Evolutionary conservation across 1,140 invertebrate genomes (phyloP), one percentile per base, ranked within the genome.

Genomic region (Heliconius eleuchia): DNA sequence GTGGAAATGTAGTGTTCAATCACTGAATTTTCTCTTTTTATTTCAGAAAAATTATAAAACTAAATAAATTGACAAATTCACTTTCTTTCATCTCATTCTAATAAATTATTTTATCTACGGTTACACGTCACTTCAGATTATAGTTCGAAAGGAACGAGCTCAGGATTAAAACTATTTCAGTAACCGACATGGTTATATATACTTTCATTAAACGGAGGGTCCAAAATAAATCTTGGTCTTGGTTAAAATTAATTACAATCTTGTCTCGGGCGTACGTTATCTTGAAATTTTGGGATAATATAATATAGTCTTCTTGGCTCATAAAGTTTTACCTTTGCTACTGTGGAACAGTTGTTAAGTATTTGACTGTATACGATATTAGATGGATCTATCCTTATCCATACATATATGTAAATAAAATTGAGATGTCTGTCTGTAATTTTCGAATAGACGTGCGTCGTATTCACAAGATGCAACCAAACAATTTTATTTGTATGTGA

Each of bases 171-270:
- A 79, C 78, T 75, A 79, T 75, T 42, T 19, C 55, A 55, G 73
- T 52, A 52, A 46, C 78, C 70, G 70, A 76, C 50, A 71, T 19
- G 46, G 46, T 71, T 75, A 74, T 55, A 55, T 76, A 79, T 34
- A 75, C 42, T 74, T 79, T 79, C 73, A 79, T 79, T 79, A 79
- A 66, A 27, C 76, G 42, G 52, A 70, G 73, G 80, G 76, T 55
- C 76, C 6, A 81, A 81, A 81, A 81, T 81, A 81, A 79, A 81
- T 81, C 73, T 78, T 75, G 52, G 66, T 55, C 78, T 77, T 30
- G 46, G 76, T 78, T 76, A 77, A 77, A 75, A 81, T 81, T 81
- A 81, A 81, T 81, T 81, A 81, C 76, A 78, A 46, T 27, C 79
- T 72, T 52, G 76, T 77, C 76, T 74, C 73, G n/a, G n/a, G 75